phyloP scores from a whole-genome alignment of 2,113 vertebrate species.

The Solea solea region DNA sequence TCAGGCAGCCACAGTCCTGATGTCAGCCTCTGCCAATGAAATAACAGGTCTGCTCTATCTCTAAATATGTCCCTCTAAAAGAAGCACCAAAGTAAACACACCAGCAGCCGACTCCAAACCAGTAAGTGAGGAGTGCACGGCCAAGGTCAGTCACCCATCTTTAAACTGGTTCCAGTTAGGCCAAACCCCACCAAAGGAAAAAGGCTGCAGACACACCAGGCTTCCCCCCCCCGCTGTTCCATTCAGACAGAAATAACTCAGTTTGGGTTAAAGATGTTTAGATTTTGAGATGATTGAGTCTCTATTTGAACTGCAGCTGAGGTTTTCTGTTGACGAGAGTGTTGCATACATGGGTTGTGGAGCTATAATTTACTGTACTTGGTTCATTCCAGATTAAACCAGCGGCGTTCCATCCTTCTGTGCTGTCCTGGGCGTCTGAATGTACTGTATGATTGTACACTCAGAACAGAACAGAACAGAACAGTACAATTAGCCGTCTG shows the following conservation, averaged over 20 bases:
- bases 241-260: conserved; percentile 62
- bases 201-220: conserved; percentile 50
- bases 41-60: conserved; percentile 77
- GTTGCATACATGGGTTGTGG: conserved; percentile 36
- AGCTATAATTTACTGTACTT: conserved; percentile 61
- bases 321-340: conserved; percentile 59
- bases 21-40: conserved; percentile 66
- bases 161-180: conserved; percentile 68
- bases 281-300: conserved; percentile 50
- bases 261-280: conserved; percentile 63
- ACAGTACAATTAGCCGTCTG: neutral
- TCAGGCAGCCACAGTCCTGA: conserved; percentile 71
- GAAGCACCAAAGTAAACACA: conserved; percentile 75
- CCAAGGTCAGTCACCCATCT: conserved; percentile 70
- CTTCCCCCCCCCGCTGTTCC: conserved; percentile 45
- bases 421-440: neutral
- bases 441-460: conserved; percentile 14
- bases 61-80: conserved; percentile 81
- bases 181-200: conserved; percentile 53
- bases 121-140: conserved; percentile 72
- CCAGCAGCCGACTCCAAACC: conserved; percentile 63
- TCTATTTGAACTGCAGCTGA: conserved; percentile 52
- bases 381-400: conserved; percentile 53
- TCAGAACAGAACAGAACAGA: too few species aligned
- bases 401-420: conserved; percentile 4